These are phyloP conservation scores for Brachyalestes nurse DNA, from an alignment of 2,797 vertebrate genomes.

Conservation along the genomic window DNA sequence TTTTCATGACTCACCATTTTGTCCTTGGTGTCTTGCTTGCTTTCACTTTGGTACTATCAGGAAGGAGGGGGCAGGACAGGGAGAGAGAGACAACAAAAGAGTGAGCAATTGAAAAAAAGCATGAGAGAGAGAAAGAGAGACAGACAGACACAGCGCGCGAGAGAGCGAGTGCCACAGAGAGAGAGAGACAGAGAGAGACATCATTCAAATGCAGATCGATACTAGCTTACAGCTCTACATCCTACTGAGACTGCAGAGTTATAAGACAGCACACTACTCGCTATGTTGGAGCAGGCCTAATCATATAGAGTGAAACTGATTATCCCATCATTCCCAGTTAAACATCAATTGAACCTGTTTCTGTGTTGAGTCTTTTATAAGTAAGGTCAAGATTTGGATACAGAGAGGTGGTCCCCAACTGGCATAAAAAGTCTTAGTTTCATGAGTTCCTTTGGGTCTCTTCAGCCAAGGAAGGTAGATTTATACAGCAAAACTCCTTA, in stretches of 20 bases:
- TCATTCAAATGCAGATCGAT: conserved; percentile 47
- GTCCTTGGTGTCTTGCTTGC: conserved; percentile 87
- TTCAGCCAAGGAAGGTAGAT: not conserved
- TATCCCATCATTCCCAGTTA: not conserved
- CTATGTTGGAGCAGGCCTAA: conserved; percentile 9
- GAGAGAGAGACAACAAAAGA: not conserved
- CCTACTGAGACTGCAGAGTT: conserved; percentile 21
- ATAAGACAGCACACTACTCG: conserved; percentile 8
- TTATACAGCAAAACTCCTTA: not conserved
- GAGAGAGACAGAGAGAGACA: conserved; percentile 14
- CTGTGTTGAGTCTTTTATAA: not conserved
- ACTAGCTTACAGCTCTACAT: conserved; percentile 33
- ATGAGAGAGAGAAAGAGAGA: not conserved
- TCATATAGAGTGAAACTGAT: conserved; percentile 7
- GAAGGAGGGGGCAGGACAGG: conserved; percentile 29
- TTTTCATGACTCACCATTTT: conserved; percentile 83
- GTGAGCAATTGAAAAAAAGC: no score
- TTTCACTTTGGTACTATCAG: conserved; percentile 86
- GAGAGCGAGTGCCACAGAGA: no score
- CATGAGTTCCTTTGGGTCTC: no score
- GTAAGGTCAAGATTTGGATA: not conserved
- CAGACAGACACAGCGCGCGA: no score
- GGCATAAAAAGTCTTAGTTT: not conserved
- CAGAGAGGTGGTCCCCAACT: not conserved
- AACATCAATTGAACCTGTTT: not conserved